Conservation (phyloP, 2,113 vertebrate species). For the Spilogale gracilis region DNA sequence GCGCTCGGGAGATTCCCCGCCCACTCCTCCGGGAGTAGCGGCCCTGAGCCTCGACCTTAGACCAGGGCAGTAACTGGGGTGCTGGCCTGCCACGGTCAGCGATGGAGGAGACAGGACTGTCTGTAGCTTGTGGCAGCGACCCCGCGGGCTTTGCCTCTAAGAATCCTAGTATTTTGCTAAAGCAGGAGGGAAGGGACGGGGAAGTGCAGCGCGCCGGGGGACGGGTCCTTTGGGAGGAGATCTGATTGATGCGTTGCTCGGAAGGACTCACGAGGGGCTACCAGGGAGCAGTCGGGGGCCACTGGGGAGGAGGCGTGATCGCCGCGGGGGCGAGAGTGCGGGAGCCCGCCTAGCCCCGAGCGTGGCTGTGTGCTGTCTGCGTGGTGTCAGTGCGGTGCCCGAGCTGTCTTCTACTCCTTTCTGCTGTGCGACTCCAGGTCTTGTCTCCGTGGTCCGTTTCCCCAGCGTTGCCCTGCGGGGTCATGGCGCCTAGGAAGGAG, state of each 20-base stretch:
- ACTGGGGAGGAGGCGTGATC: not conserved
- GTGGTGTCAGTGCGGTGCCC: not conserved
- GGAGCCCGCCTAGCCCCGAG: not conserved
- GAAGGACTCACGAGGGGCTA: not conserved
- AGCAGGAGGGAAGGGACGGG: not conserved
- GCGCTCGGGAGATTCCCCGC: not conserved
- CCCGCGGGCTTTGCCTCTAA: not conserved
- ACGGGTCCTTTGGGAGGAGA: not conserved
- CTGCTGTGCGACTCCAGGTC: not conserved
- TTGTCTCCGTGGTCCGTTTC: not conserved
- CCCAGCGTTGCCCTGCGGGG: not conserved
- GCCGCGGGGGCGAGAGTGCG: not conserved
- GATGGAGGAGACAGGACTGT: not conserved
- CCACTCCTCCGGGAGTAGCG: not conserved
- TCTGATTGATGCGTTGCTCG: not conserved
- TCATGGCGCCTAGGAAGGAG: not conserved
- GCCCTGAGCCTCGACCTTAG: not conserved
- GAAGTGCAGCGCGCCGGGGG: not conserved
- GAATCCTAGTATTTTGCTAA: not conserved
- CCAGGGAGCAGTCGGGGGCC: not conserved
- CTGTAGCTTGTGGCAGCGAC: not conserved
- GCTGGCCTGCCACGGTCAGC: not conserved
- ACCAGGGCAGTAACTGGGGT: not conserved
- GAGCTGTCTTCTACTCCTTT: not conserved
- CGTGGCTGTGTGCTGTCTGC: too few relatives aligned